Base-by-base conservation (phyloP, 2,888 invertebrate genomes). In the Netelia fuscicornis region DNA sequence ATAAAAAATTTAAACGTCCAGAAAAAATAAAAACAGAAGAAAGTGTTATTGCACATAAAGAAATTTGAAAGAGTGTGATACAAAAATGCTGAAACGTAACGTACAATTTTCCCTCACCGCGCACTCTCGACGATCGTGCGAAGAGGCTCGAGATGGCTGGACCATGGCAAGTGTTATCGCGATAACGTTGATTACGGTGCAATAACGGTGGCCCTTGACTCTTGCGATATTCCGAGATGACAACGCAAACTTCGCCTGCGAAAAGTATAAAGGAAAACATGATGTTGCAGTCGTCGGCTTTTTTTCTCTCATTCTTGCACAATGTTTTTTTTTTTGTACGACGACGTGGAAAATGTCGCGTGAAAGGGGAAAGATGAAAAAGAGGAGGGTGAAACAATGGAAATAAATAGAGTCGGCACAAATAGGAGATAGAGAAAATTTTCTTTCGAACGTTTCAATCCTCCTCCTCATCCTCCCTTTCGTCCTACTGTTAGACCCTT, bases 381-480 rank as follows among this genome's bases (percentile, higher is more conserved):
- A 62, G 52, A 60, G 37, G n/a, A 11, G 62, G 42, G 52, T 8
- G 25, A 70, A 68, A 70, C 48, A 70, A 70, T 62, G 78, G 37
- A 62, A 71, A 62, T 58, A 77, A 81, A 80, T 68, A 70, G 81
- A 81, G 84, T 81, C 81, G 81, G 81, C 84, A 72, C 60, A 77
- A 84, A 70, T 68, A 44, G 58, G 44, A 71, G 65, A 71, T 71
- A 72, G 80, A 84, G 80, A 76, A 84, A 23, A 84, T 76, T 76
- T 84, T 76, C 52, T 70, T 68, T 23, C 11, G 20, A 44, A 79
- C 74, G 37, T 23, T 83, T 58, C 70, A n/a, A 9, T 44, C 76
- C 8, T 44, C 48, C 48, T 17, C 17, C 17, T 17, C 17, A 17
- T 17, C 17, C 17, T 17, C 17, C 17, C 17, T 17, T 0, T 13